Evolutionary conservation across 2,797 vertebrate genomes (phyloP).

Genomic region (Bradypodion ventrale): DNA sequence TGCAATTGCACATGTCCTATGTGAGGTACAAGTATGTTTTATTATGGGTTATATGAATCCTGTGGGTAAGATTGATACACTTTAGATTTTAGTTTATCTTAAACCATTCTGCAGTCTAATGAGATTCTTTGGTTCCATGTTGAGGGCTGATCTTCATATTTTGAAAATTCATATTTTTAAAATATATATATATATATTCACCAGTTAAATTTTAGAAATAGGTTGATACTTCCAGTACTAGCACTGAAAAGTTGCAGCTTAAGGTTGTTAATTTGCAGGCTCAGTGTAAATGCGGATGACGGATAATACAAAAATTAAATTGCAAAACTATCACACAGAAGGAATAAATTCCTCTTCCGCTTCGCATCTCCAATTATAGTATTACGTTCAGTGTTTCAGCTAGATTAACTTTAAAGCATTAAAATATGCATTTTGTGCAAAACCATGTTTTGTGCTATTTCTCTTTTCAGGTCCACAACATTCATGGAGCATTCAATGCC

Average conservation of each 20-base stretch:
- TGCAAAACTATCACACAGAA: neutral
- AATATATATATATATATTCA: too few relatives aligned
- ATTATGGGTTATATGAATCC: neutral
- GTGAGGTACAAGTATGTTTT: conserved; percentile 1
- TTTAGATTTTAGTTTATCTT: neutral
- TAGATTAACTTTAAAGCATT: neutral
- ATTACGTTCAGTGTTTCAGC: neutral
- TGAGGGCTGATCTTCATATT: neutral
- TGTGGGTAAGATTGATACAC: neutral
- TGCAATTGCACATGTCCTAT: neutral
- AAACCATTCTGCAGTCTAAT: neutral
- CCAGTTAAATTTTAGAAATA: neutral
- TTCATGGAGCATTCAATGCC: conserved; percentile 96
- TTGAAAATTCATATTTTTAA: too few relatives aligned
- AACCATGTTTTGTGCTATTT: conserved; percentile 34
- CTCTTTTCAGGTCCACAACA: conserved; percentile 85
- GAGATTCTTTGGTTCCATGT: neutral
- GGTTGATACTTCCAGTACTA: neutral
- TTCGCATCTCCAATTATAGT: neutral
- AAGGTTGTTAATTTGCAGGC: neutral
- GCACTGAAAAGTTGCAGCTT: neutral
- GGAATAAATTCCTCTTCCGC: neutral
- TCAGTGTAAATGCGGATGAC: neutral
- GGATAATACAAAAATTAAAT: neutral
- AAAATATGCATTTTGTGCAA: conserved; percentile 22